Base-by-base conservation (phyloP, 2,888 invertebrate genomes). In the Cryptosula pallasiana region DNA sequence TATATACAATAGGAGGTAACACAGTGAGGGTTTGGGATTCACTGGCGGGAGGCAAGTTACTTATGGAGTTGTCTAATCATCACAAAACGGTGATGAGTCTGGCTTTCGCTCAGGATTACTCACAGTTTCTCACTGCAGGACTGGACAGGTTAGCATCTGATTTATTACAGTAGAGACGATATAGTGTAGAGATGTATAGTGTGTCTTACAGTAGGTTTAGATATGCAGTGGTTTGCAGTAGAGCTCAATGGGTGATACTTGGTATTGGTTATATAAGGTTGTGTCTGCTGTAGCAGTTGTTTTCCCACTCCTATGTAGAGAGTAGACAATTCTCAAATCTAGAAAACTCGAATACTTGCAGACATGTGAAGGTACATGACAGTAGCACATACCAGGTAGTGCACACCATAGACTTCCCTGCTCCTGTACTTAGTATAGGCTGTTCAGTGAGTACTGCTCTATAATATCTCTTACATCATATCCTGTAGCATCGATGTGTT, bases 1-100 rank as follows among this genome's bases (percentile, higher is more conserved):
- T n/a, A n/a, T n/a, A n/a, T n/a, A 20, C 45, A 74, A 45, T 34
- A 88, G 89, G 95, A 77, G 94, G 94, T 0, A 93, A 91, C 45
- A 91, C 92, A 83, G 90, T 96, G 3, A 91, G 91, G 84, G 91
- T 98, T 0, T 98, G 96, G 96, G 97, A 98, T 84, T 90, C 91
- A 2, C 88, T 95, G 71, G 90, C 92, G 76, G 86, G 85, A 3
- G 95, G 95, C 13, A 91, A 91, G 82, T 86, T 94, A 72, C 83
- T 98, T 32, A 90, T 93, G 0, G 90, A 90, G 78, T 89, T 98
- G 75, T 91, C 91, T 1, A 92, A 94, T 78, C 98, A 99, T 85
- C 95, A 96, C 84, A 98, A 98, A 87, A 94, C 96, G 0, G 90
- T 98, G 0, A 98, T 95, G 0, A 91, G 92, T 76, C 83, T 98